These are phyloP conservation scores for Dermochelys coriacea DNA, from an alignment of 2,797 vertebrate genomes.

Conservation along the genomic window DNA sequence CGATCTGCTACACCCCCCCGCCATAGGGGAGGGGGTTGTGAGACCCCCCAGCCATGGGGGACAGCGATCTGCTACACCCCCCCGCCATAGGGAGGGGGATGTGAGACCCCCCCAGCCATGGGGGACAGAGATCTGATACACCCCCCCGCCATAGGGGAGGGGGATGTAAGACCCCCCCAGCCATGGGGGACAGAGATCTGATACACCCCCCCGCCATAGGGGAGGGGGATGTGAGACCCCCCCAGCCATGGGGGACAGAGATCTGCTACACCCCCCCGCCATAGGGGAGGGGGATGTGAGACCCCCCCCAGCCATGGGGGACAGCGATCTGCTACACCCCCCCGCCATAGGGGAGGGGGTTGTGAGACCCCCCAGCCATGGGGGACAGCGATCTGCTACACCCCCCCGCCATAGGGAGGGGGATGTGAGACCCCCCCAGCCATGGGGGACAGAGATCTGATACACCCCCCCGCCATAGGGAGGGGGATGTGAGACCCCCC, in stretches of 20 bases:
- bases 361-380: too few species aligned
- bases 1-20: too few species aligned
- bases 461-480: too few species aligned
- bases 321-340: too few species aligned
- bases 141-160: too few species aligned
- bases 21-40: rapidly evolving
- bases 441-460: rapidly evolving
- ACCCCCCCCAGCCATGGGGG: too few species aligned
- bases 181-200: rapidly evolving
- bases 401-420: background rate
- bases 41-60: rapidly evolving
- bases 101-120: rapidly evolving
- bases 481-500: background rate
- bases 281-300: background rate
- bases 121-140: background rate
- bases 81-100: too few species aligned
- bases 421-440: background rate
- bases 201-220: too few species aligned
- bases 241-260: background rate
- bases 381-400: too few species aligned
- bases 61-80: too few species aligned
- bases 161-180: background rate
- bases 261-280: background rate
- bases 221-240: too few species aligned
- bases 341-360: too few species aligned